Percentiles rank a stretch among this genome's conserved stretches.
Conservation (phyloP, 1,140 invertebrate species). For the Drosophila prosaltans region DNA sequence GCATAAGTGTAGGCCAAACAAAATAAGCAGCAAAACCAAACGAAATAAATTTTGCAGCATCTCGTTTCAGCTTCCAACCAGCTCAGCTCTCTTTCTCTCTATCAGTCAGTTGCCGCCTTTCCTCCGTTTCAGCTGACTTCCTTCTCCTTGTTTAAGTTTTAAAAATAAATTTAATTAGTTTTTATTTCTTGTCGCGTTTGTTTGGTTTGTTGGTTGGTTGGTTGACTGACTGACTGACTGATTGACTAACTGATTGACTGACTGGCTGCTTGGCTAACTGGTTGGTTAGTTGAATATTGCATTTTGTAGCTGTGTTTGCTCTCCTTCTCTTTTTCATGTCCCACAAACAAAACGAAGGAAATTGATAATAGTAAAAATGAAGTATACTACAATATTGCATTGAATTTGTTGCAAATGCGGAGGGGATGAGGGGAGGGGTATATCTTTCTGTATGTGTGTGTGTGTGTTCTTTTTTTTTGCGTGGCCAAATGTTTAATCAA, state of each 20-base stretch:
- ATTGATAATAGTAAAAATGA: constrained; percentile 6
- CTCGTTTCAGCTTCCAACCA: constrained; percentile 21
- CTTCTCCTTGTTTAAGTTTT: constrained; percentile 41
- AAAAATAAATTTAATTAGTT: constrained; percentile 73
- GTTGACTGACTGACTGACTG: not conserved
- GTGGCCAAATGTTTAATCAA: constrained; percentile 79
- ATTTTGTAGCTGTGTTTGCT: not conserved
- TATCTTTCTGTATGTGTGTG: constrained; percentile 1
- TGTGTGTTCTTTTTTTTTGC: constrained; percentile 52
- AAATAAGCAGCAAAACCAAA: constrained; percentile 31
- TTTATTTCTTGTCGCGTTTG: constrained; percentile 15
- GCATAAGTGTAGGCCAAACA: constrained; percentile 30
- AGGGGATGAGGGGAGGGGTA: not conserved
- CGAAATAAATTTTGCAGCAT: constrained; percentile 57
- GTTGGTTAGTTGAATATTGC: not conserved
- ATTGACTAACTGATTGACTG: not conserved
- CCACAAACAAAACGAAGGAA: constrained; percentile 4
- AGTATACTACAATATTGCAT: constrained; percentile 20
- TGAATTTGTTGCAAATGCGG: constrained; percentile 20
- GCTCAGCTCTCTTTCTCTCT: not conserved
- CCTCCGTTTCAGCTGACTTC: not conserved
- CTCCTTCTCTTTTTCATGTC: not conserved
- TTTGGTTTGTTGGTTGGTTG: not conserved
- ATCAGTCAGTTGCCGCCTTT: not conserved
- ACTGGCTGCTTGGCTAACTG: not conserved